Evolutionary conservation across 2,888 invertebrate genomes (phyloP), one percentile per base, ranked within the genome.

Genomic region (Gasteruption jaculator): DNA sequence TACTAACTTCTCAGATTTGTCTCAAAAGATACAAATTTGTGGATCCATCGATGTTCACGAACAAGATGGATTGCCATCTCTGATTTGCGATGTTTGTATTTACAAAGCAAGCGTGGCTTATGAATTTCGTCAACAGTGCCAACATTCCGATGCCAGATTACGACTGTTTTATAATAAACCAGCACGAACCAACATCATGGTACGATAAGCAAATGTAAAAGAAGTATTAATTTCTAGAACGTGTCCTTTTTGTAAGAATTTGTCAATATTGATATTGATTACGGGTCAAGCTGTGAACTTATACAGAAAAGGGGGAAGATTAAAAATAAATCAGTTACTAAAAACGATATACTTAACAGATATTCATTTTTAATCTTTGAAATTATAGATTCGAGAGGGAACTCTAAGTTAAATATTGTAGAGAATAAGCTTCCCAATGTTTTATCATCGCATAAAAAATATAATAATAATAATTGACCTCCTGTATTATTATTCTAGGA

Each of bases 71-170:
- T 51, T 71, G 30, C 70, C 70, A 32, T 60, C 67, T 2, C 41
- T 65, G 30, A 71, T 71, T 38, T 71, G 70, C 45, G 61, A 66
- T 40, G 57, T 62, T 24, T 71, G 70, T 45, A 50, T 63, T 38
- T 68, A 68, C 36, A 71, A 68, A 50, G 68, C 67, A n/a, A 68
- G 56, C 10, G 57, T 68, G 15, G 68, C 68, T 11, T 63, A 68
- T 33, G 70, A 69, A 43, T 71, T 71, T 47, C 59, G 70, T 22
- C 63, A 68, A 26, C 63, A 65, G 29, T 71, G 69, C 44, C 70
- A 70, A 48, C 60, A 63, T 26, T 71, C 70, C 5, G 69, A 71
- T 39, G 54, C 66, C 20, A 60, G 61, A 43, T 49, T 71, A 24
- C 49, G 68, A 43, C 54, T 68, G 42, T 61, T 62, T 43, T 70